Evolutionary conservation across 2,797 vertebrate genomes (phyloP), one percentile per base, ranked within the genome.

Genomic region (Carduelis carduelis): DNA sequence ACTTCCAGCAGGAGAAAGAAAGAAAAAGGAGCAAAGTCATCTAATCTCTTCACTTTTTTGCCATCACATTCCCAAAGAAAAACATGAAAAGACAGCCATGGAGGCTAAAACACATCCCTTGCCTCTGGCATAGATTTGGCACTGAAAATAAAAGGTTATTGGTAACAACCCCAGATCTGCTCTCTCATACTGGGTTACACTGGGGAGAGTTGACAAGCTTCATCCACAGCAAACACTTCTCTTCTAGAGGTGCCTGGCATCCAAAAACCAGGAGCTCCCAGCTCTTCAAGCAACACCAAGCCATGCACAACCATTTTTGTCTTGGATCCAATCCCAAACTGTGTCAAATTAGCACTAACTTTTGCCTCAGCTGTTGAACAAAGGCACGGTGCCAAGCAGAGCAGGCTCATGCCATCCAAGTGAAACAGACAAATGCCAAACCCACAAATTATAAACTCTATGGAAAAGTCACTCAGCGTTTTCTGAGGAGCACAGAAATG

Each of bases 241-340:
- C 57, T 75, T 47, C 63, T 59, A 84, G 75, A 72, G 71, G 19
- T 43, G 27, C 39, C 39, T 61, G 59, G 57, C 50, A 80, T n/a
- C 70, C 69, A 59, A 70, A 63, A 68, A 6, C 9, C 39, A 49
- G 47, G 75, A 91, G 59, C 43, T 78, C 41, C 59, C 63, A 60
- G 70, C 43, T 72, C 50, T 56, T 76, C 79, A 68, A 85, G 56
- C 49, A 82, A 64, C 63, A 63, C 20, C 44, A n/a, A 30, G n/a
- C 24, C 41, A 30, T 0, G 1, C 32, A 46, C 61, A 64, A 47
- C 14, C 1, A 0, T 64, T 19, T 63, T 64, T n/a, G 6, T 49
- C 53, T 79, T 79, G 83, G 75, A 82, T 14, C 39, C 0, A 0
- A 79, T 65, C 79, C 88, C 46, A 89, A 84, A 26, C 9, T 12